Evolutionary conservation across 1,140 invertebrate genomes (phyloP).

Genomic region (Bombus affinis): DNA sequence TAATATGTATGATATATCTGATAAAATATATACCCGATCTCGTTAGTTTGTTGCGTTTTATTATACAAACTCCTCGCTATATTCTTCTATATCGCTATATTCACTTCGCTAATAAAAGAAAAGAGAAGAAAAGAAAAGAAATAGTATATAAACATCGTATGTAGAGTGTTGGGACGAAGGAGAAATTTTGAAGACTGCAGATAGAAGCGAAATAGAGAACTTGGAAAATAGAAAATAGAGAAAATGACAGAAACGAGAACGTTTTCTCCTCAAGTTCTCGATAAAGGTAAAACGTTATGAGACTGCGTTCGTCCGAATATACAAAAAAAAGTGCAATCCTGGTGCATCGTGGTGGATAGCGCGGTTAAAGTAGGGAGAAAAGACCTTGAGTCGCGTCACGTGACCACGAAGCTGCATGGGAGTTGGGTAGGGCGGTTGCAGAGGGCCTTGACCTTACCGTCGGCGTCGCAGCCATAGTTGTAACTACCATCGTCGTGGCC

Average conservation of each 20-base stretch:
- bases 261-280: not conserved
- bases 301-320: not conserved
- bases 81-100: too few relatives aligned
- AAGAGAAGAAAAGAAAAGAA: too few relatives aligned
- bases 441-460: slow-evolving; percentile 82
- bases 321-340: slow-evolving; percentile 31
- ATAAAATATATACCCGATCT: too few relatives aligned
- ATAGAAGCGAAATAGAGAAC: fast-evolving
- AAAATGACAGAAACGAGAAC: not conserved
- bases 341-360: slow-evolving; percentile 56
- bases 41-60: too few relatives aligned
- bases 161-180: too few relatives aligned
- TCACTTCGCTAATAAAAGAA: too few relatives aligned
- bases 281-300: slow-evolving; percentile 14
- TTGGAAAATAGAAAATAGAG: too few relatives aligned
- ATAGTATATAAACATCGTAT: fast-evolving
- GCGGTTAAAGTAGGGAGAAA: slow-evolving; percentile 76
- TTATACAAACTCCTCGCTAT: too few relatives aligned
- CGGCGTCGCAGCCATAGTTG: slow-evolving; percentile 62
- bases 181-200: fast-evolving
- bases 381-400: slow-evolving; percentile 82
- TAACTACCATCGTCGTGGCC: slow-evolving; percentile 63
- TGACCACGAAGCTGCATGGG: slow-evolving; percentile 80
- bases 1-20: too few relatives aligned
- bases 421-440: slow-evolving; percentile 77